Base-by-base conservation (phyloP, 2,888 invertebrate genomes). In the Alloscopus bannaensis region DNA sequence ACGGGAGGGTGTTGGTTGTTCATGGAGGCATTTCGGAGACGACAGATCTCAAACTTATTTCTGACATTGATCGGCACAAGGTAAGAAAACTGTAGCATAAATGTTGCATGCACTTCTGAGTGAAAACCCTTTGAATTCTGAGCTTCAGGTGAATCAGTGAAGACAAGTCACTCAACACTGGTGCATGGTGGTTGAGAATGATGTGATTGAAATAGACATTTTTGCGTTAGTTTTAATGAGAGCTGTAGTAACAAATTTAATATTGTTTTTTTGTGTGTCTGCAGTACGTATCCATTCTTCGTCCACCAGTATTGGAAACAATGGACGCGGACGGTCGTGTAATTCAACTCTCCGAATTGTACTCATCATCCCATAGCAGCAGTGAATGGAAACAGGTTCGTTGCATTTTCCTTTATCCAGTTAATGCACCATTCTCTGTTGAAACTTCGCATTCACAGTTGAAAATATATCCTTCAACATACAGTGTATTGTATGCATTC, bases 1-100 rank as follows among this genome's bases (percentile, higher is more conserved):
- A 97, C 89, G 93, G 94, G 87, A 92, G 95, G 85, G 94, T 97
- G 57, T 91, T 97, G 76, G 94, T 97, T 66, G 95, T 96, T 3
- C 97, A 97, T 87, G 97, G 97, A 0, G 97, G 97, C 28, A 94
- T 97, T 86, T 97, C 97, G 0, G 94, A 96, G 87, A 92, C 92
- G 80, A 96, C 96, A 0, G 94, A 96, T 89, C 90, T 97, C 83
- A 93, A 93, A 87, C 91, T 93, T 88, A 91, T 97, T 83, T 91
- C 92, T 84, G 93, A 92, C 86, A 90, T 97, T 42, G 94, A 96
- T 87, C 90, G 97, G 84, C 94, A 95, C 87, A 95, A 95, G 92
- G 95, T 95, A 89, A 88, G 72, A 28, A n/a, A n/a, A n/a, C n/a
- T n/a, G n/a, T n/a, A n/a, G n/a, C n/a, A n/a, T n/a, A n/a, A n/a